Conservation (phyloP, 2,888 invertebrate species). For the Hypsopygia costalis region DNA sequence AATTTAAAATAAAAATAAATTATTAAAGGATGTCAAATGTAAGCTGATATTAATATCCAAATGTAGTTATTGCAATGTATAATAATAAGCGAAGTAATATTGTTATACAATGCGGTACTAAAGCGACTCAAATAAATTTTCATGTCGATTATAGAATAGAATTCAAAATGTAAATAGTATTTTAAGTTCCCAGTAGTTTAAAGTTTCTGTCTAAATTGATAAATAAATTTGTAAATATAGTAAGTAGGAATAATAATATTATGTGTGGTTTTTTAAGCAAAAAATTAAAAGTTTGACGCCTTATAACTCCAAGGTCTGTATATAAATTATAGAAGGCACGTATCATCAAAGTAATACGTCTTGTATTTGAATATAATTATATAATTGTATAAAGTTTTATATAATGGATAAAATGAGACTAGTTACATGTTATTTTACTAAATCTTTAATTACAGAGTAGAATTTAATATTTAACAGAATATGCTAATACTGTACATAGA, state of each 20-base stretch:
- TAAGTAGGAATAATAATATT: conserved; percentile 17
- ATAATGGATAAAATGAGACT: conserved; percentile 14
- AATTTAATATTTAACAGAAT: conserved; percentile 38
- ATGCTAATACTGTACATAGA: conserved; percentile 60
- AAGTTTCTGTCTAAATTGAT: background rate
- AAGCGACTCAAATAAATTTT: too few relatives aligned
- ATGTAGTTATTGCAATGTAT: too few relatives aligned
- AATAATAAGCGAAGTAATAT: too few relatives aligned
- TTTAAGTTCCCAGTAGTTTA: conserved; percentile 4
- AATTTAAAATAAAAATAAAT: background rate
- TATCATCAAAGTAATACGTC: conserved; percentile 19
- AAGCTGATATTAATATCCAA: too few relatives aligned
- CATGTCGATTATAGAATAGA: conserved; percentile 4
- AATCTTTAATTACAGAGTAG: conserved; percentile 35
- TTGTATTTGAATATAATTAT: conserved; percentile 15
- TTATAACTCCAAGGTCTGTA: conserved; percentile 35
- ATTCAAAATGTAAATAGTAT: conserved; percentile 10
- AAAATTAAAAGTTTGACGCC: conserved; percentile 33
- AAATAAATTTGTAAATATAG: conserved; percentile 10
- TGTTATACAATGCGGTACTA: too few relatives aligned
- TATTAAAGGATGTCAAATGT: too few relatives aligned
- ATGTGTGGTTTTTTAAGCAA: conserved; percentile 24
- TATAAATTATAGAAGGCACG: conserved; percentile 25
- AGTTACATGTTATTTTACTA: conserved; percentile 21
- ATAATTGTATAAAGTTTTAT: conserved; percentile 17